These are phyloP conservation scores for Athetis lepigone DNA, from an alignment of 2,888 invertebrate species.

Conservation along the genomic window DNA sequence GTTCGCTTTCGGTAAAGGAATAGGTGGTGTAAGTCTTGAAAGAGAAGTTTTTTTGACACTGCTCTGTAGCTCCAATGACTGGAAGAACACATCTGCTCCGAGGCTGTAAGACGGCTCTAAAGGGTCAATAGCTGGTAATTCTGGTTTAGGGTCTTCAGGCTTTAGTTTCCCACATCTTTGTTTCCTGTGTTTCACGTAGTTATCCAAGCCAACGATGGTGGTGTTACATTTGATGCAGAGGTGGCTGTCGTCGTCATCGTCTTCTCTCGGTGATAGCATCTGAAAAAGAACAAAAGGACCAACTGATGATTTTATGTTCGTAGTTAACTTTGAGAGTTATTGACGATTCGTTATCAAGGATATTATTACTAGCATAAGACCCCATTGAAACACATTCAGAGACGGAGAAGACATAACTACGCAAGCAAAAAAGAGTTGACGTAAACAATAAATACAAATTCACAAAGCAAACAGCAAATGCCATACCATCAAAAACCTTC, in stretches of 20 bases:
- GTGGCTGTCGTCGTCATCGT: slow-evolving; percentile 95
- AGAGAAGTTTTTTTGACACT: slow-evolving; percentile 91
- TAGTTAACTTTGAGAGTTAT: not conserved
- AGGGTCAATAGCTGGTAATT: slow-evolving; percentile 79
- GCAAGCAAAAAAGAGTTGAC: not conserved
- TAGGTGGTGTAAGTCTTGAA: slow-evolving; percentile 86
- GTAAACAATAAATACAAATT: slow-evolving; percentile 1
- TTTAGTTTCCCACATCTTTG: slow-evolving; percentile 90
- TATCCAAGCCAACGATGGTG: slow-evolving; percentile 95
- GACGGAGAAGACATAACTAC: too few relatives aligned
- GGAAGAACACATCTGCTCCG: slow-evolving; percentile 96
- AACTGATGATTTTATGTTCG: too few relatives aligned
- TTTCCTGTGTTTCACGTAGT: slow-evolving; percentile 96
- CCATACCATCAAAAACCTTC: slow-evolving; percentile 27
- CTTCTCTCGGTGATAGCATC: slow-evolving; percentile 90
- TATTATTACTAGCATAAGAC: too few relatives aligned
- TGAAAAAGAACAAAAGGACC: slow-evolving; percentile 61
- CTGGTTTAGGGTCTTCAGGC: slow-evolving; percentile 72
- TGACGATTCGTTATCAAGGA: not conserved
- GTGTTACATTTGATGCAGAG: slow-evolving; percentile 96
- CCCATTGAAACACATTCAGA: too few relatives aligned
- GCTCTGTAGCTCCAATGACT: slow-evolving; percentile 94
- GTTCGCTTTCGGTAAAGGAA: slow-evolving; percentile 78
- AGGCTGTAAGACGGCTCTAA: slow-evolving; percentile 90
- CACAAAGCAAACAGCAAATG: slow-evolving; percentile 16